Percentiles rank a stretch among this genome's conserved stretches.
phyloP scores from a whole-genome alignment of 2,113 vertebrate species.

The Chaetodon trifascialis region DNA sequence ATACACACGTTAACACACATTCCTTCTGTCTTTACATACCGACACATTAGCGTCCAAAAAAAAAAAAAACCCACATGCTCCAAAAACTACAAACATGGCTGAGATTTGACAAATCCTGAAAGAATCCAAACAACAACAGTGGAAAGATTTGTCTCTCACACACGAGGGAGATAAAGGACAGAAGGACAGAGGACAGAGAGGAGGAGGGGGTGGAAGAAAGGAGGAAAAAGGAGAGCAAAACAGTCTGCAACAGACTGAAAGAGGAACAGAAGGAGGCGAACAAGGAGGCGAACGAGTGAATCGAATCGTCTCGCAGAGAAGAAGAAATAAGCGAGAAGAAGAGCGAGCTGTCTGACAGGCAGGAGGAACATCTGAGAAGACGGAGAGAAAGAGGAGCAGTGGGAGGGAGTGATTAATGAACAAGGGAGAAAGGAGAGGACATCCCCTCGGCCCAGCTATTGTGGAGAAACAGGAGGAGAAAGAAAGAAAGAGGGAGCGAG shows the following conservation, averaged over 20 bases:
- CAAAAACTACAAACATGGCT: conserved; percentile 79
- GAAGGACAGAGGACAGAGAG: not conserved
- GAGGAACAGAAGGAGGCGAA: not conserved
- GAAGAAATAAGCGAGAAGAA: conserved; percentile 41
- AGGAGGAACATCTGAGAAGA: conserved; percentile 27
- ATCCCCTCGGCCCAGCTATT: conserved; percentile 43
- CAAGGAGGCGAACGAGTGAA: not conserved
- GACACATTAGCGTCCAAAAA: not conserved
- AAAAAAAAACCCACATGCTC: not conserved
- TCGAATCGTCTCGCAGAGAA: conserved; percentile 24
- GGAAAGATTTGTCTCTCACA: conserved; percentile 44
- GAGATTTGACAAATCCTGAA: conserved; percentile 69
- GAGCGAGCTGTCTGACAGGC: conserved; percentile 39
- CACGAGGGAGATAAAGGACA: not conserved
- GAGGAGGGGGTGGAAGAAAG: not conserved
- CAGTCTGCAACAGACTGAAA: not conserved
- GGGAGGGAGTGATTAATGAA: conserved; percentile 67
- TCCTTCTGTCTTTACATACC: conserved; percentile 41
- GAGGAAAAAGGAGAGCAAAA: not conserved
- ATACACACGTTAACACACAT: conserved; percentile 22
- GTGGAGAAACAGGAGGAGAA: conserved; percentile 2
- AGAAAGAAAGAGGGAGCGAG: too few species aligned
- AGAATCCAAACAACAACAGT: conserved; percentile 75
- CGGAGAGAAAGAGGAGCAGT: conserved; percentile 33
- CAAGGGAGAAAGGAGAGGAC: conserved; percentile 39